Evolutionary conservation across 2,113 vertebrate genomes (phyloP), one percentile per base, ranked within the genome.

Genomic region (Gasterosteus aculeatus): DNA sequence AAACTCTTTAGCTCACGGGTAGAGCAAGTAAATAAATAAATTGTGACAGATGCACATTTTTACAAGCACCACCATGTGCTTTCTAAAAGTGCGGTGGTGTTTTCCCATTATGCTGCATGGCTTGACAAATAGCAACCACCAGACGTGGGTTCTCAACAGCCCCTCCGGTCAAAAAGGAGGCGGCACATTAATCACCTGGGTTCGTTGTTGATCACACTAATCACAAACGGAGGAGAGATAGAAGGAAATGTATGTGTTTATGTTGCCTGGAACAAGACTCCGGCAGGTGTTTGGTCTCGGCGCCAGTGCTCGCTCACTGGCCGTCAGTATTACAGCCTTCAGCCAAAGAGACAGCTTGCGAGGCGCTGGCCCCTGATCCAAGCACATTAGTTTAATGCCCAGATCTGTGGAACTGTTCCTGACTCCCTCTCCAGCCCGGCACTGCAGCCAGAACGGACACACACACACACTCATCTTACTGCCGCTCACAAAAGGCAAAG

Each of bases 341-440:
- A 83, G 94, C 92, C 90, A 88, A 90, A 80, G 73, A 90, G 91
- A 92, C 93, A 93, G 92, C 89, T 93, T 92, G 90, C 44, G 73
- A 91, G 84, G 81, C 87, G 39, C 80, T 83, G 91, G 91, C 90
- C 90, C 88, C 84, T 88, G 92, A 90, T 93, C 93, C 89, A 88
- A 78, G 86, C 88, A 87, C 88, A 93, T 93, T 93, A 88, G 87
- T 90, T 94, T 93, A 93, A 91, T 90, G 88, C 84, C 81, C 87
- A 89, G 87, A 91, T 89, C 78, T 81, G 87, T 91, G 79, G 88
- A 92, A 90, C 77, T 78, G 75, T 73, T 88, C 82, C 81, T 75
- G 84, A 85, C 78, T 85, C 58, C 69, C 65, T 75, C 75, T 80
- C 76, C 75, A 81, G 59, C 61, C 80, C 78, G 71, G 82, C 87